These are phyloP conservation scores for Nothobranchius kuhntae DNA, from an alignment of 2,113 vertebrate genomes.

Conservation along the genomic window DNA sequence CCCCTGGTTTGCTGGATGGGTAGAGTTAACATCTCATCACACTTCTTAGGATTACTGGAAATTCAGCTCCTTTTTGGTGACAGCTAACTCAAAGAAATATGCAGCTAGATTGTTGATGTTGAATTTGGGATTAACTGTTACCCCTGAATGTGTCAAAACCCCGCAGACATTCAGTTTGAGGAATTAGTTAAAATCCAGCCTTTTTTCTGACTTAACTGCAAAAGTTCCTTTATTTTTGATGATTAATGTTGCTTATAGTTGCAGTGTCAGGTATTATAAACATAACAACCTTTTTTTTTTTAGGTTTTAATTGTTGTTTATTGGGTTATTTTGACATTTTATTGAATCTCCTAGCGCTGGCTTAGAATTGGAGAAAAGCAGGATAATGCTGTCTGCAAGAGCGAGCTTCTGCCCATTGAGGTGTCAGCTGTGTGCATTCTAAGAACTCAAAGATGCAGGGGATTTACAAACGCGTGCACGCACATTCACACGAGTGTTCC, in stretches of 20 bases:
- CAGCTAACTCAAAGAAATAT: slow-evolving; percentile 11
- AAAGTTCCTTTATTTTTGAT: slow-evolving; percentile 1
- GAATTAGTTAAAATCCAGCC: neutral
- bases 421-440: slow-evolving; percentile 61
- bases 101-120: neutral
- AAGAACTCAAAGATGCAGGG: slow-evolving; percentile 24
- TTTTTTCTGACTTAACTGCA: neutral
- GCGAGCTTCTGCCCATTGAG: slow-evolving; percentile 39
- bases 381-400: slow-evolving; percentile 56
- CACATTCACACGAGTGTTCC: neutral
- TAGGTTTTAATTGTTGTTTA: slow-evolving; percentile 16
- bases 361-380: slow-evolving; percentile 28
- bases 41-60: slow-evolving; percentile 11
- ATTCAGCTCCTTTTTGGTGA: slow-evolving; percentile 10
- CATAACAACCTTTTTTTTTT: slow-evolving; percentile 3
- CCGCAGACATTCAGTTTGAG: too few species aligned
- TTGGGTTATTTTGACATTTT: slow-evolving; percentile 15
- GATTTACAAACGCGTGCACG: neutral
- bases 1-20: slow-evolving; percentile 18
- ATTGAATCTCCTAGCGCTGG: slow-evolving; percentile 11
- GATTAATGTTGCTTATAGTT: neutral
- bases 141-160: neutral
- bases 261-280: neutral
- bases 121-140: neutral
- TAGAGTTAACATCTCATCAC: slow-evolving; percentile 13